Base-by-base conservation (phyloP, 1,140 invertebrate genomes). In the Hetaerina americana region DNA sequence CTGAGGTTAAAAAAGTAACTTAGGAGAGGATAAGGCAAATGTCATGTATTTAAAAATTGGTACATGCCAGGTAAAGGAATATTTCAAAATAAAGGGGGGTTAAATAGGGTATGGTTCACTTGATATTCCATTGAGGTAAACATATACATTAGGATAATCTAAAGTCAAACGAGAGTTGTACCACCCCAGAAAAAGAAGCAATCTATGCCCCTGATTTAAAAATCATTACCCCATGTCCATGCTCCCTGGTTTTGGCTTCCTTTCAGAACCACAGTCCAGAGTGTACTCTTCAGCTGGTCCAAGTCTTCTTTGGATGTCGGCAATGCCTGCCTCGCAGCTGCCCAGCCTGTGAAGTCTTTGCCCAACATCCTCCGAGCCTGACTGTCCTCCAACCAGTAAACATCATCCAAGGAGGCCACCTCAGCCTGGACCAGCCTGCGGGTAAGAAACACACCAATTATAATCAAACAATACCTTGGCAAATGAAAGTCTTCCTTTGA, bases 201-300 rank as follows among this genome's bases (percentile, higher is more conserved):
- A 26, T 66, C 12, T 18, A 22, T 18, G n/a, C 18, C 5, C n/a
- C n/a, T n/a, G n/a, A n/a, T n/a, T n/a, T n/a, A n/a, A n/a, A n/a
- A n/a, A 25, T 72, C n/a, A 79, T 80, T 81, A 91, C 90, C 91
- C 90, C 91, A 93, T 77, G 91, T 92, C 90, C 92, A 93, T 49
- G 91, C 91, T 82, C 93, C 91, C 78, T 92, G 89, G 77, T 93
- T 91, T 78, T 92, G 90, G 76, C 89, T 92, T 76, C 86, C 90
- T 80, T 92, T 92, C n/a, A 93, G 90, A 57, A 94, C 90, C 26
- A 90, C 87, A 72, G 88, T 92, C 92, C 92, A 94, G n/a, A 94
- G 84, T 76, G 92, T 90, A 0, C 87, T 86, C 80, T 93, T 94
- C 0, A 94, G 79, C 1, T 84, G 83, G 76, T 90, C 89, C 76